Evolutionary conservation across 2,888 invertebrate genomes (phyloP), one percentile per base, ranked within the genome.

Genomic region (Drosophila suboccidentalis): DNA sequence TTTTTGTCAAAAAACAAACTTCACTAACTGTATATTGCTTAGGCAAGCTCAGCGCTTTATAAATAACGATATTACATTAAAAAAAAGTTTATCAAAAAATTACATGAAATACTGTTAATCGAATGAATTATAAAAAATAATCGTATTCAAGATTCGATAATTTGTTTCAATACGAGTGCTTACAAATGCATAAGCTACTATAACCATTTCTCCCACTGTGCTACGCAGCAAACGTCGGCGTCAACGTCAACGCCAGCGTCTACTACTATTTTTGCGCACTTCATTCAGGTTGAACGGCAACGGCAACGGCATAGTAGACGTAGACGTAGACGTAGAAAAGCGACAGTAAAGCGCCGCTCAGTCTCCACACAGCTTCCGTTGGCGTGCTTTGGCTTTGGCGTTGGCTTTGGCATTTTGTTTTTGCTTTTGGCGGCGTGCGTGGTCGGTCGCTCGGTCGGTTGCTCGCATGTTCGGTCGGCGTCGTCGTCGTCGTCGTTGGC

Each of bases 331-430:
- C 22, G 19, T 65, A 22, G 53, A 5, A 70, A 58, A 63, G 62
- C 67, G 58, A 73, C 63, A 59, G 43, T 32, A 59, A 66, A 71
- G 83, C 82, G 78, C 61, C 71, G 70, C 70, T 80, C 64, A 77
- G 87, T 72, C 78, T 65, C 70, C 78, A 63, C 76, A 64, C 82
- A 83, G 82, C 82, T 84, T 83, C 82, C 84, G 84, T 75, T 80
- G 64, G 76, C 77, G 38, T 60, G 75, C 62, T 63, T 43, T 46
- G 64, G 43, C 36, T 11, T 49, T 71, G 63, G 61, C 26, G n/a
- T 59, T 65, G 29, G 43, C 36, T 11, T 49, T 71, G 63, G 61
- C 26, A 38, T 62, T 54, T 61, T 10, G 41, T 51, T 44, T 36
- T 71, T 34, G 32, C 47, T 61, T 68, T 61, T 69, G 69, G 65